Percentiles rank a stretch among this genome's conserved stretches.
phyloP scores from a whole-genome alignment of 1,140 invertebrate genomes.

The Rhopalosiphum maidis region DNA sequence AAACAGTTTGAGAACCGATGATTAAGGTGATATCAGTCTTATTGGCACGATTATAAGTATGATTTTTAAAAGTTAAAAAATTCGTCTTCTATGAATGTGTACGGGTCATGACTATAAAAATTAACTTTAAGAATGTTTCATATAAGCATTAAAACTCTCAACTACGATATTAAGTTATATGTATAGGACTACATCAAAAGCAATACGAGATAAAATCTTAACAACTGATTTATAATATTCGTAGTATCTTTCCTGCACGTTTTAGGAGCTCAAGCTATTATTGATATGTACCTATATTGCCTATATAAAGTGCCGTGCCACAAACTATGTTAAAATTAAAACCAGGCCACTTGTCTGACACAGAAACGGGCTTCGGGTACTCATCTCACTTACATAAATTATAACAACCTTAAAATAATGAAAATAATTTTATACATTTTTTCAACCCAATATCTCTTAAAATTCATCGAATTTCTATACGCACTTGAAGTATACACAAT shows the following conservation, averaged over 20 bases:
- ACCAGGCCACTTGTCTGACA: background rate
- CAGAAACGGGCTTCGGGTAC: background rate
- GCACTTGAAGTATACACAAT: background rate
- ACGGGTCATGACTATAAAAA: too few species aligned
- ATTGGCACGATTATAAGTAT: too few species aligned
- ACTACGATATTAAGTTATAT: too few species aligned
- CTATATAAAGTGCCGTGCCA: background rate
- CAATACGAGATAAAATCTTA: background rate
- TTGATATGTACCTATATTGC: background rate
- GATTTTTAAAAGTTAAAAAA: too few species aligned
- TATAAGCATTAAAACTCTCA: too few species aligned
- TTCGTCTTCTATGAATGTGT: too few species aligned
- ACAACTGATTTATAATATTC: rapidly evolving
- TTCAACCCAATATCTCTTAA: background rate
- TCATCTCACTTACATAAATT: background rate
- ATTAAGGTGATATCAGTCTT: background rate
- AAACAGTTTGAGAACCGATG: background rate
- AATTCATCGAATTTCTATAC: background rate
- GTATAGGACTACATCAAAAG: background rate
- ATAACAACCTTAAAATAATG: background rate
- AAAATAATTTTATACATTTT: background rate
- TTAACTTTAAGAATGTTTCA: too few species aligned
- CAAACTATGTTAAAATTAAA: background rate
- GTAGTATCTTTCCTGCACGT: background rate
- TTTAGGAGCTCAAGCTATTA: background rate